phyloP scores from a whole-genome alignment of 1,140 invertebrate species.

The Paraescarpia echinospica region DNA sequence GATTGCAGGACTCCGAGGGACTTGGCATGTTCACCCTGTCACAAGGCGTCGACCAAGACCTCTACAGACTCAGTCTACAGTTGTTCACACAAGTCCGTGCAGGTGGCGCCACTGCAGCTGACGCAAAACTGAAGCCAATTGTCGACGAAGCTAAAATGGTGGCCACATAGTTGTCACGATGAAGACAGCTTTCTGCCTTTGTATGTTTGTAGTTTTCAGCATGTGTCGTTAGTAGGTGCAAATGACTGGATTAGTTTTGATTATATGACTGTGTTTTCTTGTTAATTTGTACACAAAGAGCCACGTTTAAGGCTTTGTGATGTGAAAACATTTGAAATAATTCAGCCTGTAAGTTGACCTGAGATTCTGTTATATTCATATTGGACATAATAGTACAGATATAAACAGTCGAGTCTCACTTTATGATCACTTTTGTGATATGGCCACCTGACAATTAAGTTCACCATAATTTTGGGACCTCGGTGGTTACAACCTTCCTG shows the following conservation, averaged over 20 bases:
- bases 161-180: not conserved
- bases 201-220: not conserved
- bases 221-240: not conserved
- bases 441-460: too few species aligned
- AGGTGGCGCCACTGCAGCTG: constrained; percentile 1
- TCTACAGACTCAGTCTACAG: constrained; percentile 50
- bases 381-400: too few species aligned
- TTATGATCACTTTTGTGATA: too few species aligned
- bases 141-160: not conserved
- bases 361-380: too few species aligned
- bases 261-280: not conserved
- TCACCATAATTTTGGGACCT: too few species aligned
- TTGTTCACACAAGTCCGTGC: constrained; percentile 33
- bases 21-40: constrained; percentile 39
- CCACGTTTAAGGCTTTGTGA: not conserved
- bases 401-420: too few species aligned
- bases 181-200: not conserved
- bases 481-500: too few species aligned
- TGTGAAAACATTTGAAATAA: not conserved
- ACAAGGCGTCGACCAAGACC: constrained; percentile 41
- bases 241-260: not conserved
- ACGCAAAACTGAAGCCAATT: not conserved
- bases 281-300: not conserved
- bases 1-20: constrained; percentile 42
- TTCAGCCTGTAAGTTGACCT: too few species aligned